Conservation (phyloP, 2,888 invertebrate genomes). For the Timema cristinae region DNA sequence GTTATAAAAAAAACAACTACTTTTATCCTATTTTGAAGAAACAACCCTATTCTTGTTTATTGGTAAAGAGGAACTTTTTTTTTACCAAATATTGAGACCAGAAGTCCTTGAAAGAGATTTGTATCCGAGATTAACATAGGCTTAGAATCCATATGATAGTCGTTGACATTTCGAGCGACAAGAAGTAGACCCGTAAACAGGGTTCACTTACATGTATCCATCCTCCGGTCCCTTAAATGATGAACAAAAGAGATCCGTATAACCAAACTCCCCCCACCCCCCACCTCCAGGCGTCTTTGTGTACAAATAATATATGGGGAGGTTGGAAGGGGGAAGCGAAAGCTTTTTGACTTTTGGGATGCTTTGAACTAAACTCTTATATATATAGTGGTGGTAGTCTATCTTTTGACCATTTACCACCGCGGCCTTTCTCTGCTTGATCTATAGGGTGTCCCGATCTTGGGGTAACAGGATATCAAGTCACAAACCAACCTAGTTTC, state of each 20-base stretch:
- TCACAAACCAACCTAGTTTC: neutral
- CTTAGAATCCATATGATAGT: too few relatives aligned
- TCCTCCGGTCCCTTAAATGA: neutral
- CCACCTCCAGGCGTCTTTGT: conserved; percentile 14
- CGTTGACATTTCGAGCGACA: too few relatives aligned
- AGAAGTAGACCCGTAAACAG: neutral
- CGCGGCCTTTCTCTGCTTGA: conserved; percentile 10
- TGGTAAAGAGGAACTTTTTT: too few relatives aligned
- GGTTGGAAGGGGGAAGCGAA: neutral
- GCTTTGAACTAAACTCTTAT: conserved; percentile 17
- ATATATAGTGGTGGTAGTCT: conserved; percentile 22
- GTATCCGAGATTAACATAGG: too few relatives aligned
- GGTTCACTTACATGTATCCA: conserved; percentile 8
- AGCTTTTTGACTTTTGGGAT: conserved; percentile 11
- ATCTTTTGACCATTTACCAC: conserved; percentile 27
- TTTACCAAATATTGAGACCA: too few relatives aligned
- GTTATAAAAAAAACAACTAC: too few relatives aligned
- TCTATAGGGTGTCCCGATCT: conserved; percentile 4
- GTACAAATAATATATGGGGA: conserved; percentile 23
- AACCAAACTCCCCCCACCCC: neutral
- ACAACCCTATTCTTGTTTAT: too few relatives aligned
- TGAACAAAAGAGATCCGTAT: conserved; percentile 13
- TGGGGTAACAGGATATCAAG: neutral
- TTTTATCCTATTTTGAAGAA: too few relatives aligned
- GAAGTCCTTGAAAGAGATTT: too few relatives aligned